Percentiles rank a stretch among this genome's conserved stretches.
Evolutionary conservation across 2,888 invertebrate species (phyloP).

Genomic region (Dryomyza anilis): DNA sequence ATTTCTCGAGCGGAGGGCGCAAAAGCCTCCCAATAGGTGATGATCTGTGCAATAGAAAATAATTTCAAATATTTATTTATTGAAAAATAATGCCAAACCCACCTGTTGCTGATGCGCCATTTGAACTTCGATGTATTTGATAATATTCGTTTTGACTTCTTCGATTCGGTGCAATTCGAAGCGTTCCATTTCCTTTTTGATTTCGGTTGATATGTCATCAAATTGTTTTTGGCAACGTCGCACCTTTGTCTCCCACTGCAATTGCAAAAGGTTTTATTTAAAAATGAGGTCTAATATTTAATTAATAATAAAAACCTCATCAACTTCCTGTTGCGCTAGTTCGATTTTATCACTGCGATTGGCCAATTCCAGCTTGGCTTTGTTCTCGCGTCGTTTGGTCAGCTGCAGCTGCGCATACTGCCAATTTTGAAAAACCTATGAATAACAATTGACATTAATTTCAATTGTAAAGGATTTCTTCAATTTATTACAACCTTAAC

Average conservation of each 20-base stretch:
- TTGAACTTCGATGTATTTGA: slow-evolving; percentile 91
- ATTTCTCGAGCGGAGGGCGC: slow-evolving; percentile 93
- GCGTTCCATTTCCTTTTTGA: slow-evolving; percentile 90
- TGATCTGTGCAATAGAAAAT: slow-evolving; percentile 50
- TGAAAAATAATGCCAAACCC: slow-evolving; percentile 27
- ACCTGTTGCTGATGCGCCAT: slow-evolving; percentile 95
- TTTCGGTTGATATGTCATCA: slow-evolving; percentile 91
- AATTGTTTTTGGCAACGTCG: slow-evolving; percentile 96
- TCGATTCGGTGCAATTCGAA: slow-evolving; percentile 87
- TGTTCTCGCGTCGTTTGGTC: slow-evolving; percentile 91
- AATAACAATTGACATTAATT: slow-evolving; percentile 5
- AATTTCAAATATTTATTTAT: no score
- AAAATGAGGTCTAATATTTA: background rate
- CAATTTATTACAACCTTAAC: slow-evolving; percentile 65
- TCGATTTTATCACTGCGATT: slow-evolving; percentile 89
- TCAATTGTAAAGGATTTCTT: background rate
- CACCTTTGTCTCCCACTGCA: slow-evolving; percentile 94
- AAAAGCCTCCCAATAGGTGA: slow-evolving; percentile 82
- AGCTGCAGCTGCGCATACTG: slow-evolving; percentile 95
- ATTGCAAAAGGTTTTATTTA: background rate
- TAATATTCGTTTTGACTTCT: slow-evolving; percentile 88
- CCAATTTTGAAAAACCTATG: slow-evolving; percentile 80
- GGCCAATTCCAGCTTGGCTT: slow-evolving; percentile 88
- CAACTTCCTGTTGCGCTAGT: slow-evolving; percentile 87
- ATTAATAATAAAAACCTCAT: slow-evolving; percentile 72